A percentile compares a stretch with the other conserved stretches of the same genome.
phyloP scores from a whole-genome alignment of 2,797 vertebrate genomes.

The Melanogrammus aeglefinus region DNA sequence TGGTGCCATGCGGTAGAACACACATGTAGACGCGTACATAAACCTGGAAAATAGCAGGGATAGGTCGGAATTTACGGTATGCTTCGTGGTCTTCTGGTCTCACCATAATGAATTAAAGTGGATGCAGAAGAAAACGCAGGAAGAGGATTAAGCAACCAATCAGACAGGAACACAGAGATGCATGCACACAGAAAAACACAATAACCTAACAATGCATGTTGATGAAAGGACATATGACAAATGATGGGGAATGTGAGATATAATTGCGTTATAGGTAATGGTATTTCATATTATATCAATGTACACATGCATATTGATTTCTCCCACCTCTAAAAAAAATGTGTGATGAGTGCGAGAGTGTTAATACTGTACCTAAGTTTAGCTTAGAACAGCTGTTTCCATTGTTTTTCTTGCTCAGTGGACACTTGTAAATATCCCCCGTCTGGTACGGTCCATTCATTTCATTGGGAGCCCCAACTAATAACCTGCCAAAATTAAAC shows the following conservation, averaged over 20 bases:
- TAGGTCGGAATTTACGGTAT: conserved; percentile 51
- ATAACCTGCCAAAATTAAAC: conserved; percentile 77
- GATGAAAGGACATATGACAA: background rate
- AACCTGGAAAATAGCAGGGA: conserved; percentile 50
- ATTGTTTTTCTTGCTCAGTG: conserved; percentile 74
- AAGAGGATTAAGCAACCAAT: background rate
- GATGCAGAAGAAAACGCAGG: background rate
- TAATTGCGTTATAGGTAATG: background rate
- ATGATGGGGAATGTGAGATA: background rate
- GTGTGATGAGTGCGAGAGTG: conserved; percentile 1
- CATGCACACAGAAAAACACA: conserved; percentile 11
- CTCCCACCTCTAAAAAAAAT: too few relatives aligned
- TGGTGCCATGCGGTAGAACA: conserved; percentile 44
- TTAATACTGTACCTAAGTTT: conserved; percentile 84
- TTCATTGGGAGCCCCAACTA: conserved; percentile 94
- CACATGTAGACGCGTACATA: conserved; percentile 65
- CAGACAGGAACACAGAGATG: background rate
- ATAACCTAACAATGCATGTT: background rate
- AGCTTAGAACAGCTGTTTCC: conserved; percentile 91
- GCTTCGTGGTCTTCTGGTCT: conserved; percentile 34
- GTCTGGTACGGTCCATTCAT: conserved; percentile 92
- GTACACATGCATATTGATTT: conserved; percentile 5
- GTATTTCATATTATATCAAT: background rate
- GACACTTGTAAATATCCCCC: conserved; percentile 94
- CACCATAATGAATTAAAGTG: conserved; percentile 18